Percentiles rank a stretch among this genome's conserved stretches.
phyloP scores from a whole-genome alignment of 2,113 vertebrate genomes.

The Platycercus adscitus region DNA sequence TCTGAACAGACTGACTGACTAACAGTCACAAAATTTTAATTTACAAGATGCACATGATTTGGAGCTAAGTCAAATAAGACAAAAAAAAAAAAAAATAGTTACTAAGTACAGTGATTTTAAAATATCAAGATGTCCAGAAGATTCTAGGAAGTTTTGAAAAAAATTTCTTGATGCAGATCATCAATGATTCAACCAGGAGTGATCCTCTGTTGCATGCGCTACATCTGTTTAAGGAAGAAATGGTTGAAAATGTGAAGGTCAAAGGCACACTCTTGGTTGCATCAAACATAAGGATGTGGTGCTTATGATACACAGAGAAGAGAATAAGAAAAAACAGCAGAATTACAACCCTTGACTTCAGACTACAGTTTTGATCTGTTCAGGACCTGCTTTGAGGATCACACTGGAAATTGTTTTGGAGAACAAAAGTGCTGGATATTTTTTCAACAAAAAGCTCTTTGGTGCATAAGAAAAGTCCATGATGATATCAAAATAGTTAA shows the following conservation, averaged over 20 bases:
- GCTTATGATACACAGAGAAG: background rate
- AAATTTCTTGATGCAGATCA: background rate
- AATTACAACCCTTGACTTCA: background rate
- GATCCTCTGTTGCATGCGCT: background rate
- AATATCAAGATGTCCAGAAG: background rate
- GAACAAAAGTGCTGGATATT: background rate
- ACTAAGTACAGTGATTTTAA: background rate
- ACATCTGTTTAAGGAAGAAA: background rate
- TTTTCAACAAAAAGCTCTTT: background rate
- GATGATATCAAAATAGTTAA: background rate
- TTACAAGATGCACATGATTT: background rate
- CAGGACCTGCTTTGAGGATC: background rate
- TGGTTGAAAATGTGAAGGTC: background rate
- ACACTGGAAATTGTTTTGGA: background rate
- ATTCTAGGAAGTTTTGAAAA: background rate
- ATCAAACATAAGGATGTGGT: background rate
- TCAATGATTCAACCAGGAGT: background rate
- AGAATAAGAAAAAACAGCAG: background rate
- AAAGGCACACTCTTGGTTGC: background rate
- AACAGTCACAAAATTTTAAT: background rate
- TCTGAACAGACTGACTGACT: background rate
- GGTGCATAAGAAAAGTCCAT: background rate
- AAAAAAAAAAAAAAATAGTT: background rate
- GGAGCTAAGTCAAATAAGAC: background rate
- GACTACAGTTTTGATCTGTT: fast-evolving